A percentile compares a stretch with the other conserved stretches of the same genome.
Conservation (phyloP, 2,888 invertebrate genomes). For the Xestia xanthographa region DNA sequence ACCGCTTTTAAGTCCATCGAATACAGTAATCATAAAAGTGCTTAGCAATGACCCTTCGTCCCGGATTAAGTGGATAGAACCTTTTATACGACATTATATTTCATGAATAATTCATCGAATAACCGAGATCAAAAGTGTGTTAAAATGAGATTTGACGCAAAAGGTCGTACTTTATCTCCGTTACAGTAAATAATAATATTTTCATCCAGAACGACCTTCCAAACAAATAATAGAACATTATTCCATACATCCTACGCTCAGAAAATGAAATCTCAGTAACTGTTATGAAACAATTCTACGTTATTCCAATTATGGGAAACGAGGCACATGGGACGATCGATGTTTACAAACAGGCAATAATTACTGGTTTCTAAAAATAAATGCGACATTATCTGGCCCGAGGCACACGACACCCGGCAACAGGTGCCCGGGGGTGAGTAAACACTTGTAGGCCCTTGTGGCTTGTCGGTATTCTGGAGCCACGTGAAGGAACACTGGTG, state of each 20-base stretch:
- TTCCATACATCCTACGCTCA: background rate
- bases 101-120: constrained; percentile 51
- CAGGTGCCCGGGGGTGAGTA: constrained; percentile 52
- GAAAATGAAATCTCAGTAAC: background rate
- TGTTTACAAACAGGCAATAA: constrained; percentile 55
- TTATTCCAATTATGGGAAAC: constrained; percentile 43
- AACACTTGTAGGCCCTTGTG: constrained; percentile 47
- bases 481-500: constrained; percentile 30
- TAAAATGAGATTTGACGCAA: constrained; percentile 32
- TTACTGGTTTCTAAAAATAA: constrained; percentile 57
- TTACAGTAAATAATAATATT: constrained; percentile 13
- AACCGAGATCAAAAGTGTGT: constrained; percentile 33
- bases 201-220: background rate
- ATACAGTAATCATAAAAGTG: constrained; percentile 23
- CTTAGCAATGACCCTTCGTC: constrained; percentile 20
- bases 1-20: constrained; percentile 6
- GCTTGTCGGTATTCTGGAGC: constrained; percentile 22
- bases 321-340: constrained; percentile 40
- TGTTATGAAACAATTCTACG: constrained; percentile 23
- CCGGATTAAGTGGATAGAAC: constrained; percentile 8
- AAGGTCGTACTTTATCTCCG: constrained; percentile 4
- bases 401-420: constrained; percentile 41
- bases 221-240: background rate
- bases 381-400: constrained; percentile 43
- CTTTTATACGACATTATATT: constrained; percentile 35